Evolutionary conservation across 2,888 invertebrate genomes (phyloP), one percentile per base, ranked within the genome.

Genomic region (Cotesia congregata): DNA sequence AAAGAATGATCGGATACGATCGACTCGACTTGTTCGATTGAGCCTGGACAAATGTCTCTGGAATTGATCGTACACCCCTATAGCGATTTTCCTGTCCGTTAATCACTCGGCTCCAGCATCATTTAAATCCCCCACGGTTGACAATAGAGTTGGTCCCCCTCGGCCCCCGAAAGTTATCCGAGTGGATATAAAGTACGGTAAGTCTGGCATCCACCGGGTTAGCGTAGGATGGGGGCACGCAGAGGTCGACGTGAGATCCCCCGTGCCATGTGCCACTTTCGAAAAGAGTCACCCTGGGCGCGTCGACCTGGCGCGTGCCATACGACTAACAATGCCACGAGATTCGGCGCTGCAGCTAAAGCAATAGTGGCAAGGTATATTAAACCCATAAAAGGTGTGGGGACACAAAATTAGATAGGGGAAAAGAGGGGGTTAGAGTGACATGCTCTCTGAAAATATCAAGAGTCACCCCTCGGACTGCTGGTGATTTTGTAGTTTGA

Each of bases 241-340:
- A 65, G 65, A 65, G 67, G 7, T 50, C 67, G 73, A 67, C 67
- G 72, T 62, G 64, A 72, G 40, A 72, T 72, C 79, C 75, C 60
- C 65, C 68, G 62, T 67, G 80, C 79, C 80, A 80, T 80, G 81
- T 79, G 81, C 80, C 79, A 79, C 77, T 79, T 79, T 77, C 77
- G 72, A 73, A 62, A 60, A 61, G 74, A 77, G 77, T 77, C 77
- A 77, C 77, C 77, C 77, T 50, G 77, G 68, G 65, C 67, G 74
- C 74, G 77, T 77, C 77, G 74, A 77, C 77, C 77, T 77, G 77
- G 74, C 77, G 77, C 77, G 77, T 77, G 77, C 74, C 77, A 70
- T 69, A 70, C 65, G 70, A 70, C 72, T 62, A 74, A 77, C 77
- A 77, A 77, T 77, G 70, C 75, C 15, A 61, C 50, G 67, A 71